Evolutionary conservation across 2,888 invertebrate species (phyloP).

Genomic region (Vanessa cardui): DNA sequence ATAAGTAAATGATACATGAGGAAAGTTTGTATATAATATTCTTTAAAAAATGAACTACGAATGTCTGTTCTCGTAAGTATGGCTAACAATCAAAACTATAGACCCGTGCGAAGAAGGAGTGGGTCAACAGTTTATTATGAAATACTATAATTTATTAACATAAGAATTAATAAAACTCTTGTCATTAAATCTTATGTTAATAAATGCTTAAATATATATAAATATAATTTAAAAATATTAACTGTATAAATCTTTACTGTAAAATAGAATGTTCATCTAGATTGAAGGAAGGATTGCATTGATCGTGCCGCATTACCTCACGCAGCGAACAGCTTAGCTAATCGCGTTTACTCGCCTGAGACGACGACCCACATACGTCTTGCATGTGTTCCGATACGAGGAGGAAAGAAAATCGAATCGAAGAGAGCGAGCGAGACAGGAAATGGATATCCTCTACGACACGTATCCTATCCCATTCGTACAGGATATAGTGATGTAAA

Average conservation of each 20-base stretch:
- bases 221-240: too few species aligned
- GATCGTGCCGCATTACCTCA: slow-evolving; percentile 39
- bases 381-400: slow-evolving; percentile 13
- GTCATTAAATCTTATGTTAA: too few species aligned
- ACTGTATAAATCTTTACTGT: too few species aligned
- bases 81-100: too few species aligned
- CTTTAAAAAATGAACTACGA: too few species aligned
- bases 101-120: too few species aligned
- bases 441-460: slow-evolving; percentile 12
- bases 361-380: slow-evolving; percentile 52
- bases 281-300: slow-evolving; percentile 29
- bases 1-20: too few species aligned
- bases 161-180: too few species aligned
- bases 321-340: slow-evolving; percentile 44
- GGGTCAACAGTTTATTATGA: not conserved
- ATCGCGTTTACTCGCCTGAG: slow-evolving; percentile 60
- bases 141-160: too few species aligned
- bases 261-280: slow-evolving; percentile 12
- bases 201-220: too few species aligned
- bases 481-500: slow-evolving; percentile 15
- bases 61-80: too few species aligned
- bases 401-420: slow-evolving; percentile 14
- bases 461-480: slow-evolving; percentile 1
- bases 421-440: slow-evolving; percentile 3
- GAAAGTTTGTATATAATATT: too few species aligned